phyloP scores from a whole-genome alignment of 2,113 vertebrate species.

The Rhynchomys soricoides region DNA sequence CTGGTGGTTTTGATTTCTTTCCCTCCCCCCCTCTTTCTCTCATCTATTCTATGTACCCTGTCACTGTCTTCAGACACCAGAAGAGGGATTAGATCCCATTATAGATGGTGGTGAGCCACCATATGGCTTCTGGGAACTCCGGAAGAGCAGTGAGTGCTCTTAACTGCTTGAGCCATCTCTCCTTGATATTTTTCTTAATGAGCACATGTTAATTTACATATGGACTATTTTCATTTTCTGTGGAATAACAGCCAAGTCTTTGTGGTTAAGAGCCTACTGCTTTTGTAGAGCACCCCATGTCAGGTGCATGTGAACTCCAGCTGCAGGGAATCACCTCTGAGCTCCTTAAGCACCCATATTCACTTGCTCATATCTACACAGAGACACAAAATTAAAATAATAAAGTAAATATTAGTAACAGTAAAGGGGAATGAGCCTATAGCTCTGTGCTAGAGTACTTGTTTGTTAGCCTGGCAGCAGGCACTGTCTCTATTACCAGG shows the following conservation, averaged over 20 bases:
- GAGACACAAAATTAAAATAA: neutral
- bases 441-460: neutral
- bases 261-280: neutral
- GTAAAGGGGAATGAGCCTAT: neutral
- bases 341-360: neutral
- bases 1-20: neutral
- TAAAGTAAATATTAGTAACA: neutral
- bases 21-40: no score
- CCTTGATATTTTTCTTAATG: neutral
- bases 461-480: neutral
- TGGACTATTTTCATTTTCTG: neutral
- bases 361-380: no score
- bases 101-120: no score
- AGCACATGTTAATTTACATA: neutral
- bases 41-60: no score
- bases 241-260: neutral
- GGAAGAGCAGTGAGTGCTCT: no score
- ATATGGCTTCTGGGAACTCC: no score
- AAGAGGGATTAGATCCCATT: no score
- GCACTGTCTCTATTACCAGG: neutral
- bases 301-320: neutral
- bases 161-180: neutral
- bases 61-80: no score
- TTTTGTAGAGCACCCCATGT: neutral
- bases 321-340: neutral